Base-by-base conservation (phyloP, 1,140 invertebrate species). In the Andrena cerasifolii region DNA sequence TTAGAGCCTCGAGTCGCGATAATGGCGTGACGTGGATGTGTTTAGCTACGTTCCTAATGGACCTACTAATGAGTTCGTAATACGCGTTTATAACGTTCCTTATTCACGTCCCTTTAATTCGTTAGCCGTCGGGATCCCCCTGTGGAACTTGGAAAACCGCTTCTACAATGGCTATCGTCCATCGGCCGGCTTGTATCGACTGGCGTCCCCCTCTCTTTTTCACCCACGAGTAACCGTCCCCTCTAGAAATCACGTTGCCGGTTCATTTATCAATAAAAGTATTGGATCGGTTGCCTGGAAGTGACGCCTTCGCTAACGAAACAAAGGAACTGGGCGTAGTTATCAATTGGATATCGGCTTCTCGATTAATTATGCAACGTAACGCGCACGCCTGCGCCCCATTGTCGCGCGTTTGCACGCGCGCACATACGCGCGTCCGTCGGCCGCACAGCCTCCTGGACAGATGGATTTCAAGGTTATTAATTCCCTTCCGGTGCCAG, bases 191-290 rank as follows among this genome's bases (percentile, higher is more conserved):
- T 7, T 21, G 59, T 58, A 76, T 75, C 54, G 28, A 36, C 36
- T 61, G 45, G 8, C 31, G 8, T 53, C 14, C 33, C 31, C 21
- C n/a, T 21, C 10, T 18, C 40, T n/a, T 45, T 24, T 36, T 3
- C 36, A 3, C 4, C 10, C 12, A 31, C 3, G 2, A 21, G 40
- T 45, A 47, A 36, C 28, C 62, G 63, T 67, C 21, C 43, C 43
- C 65, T 43, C 18, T 33, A 61, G 66, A 61, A 77, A 70, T 61
- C 54, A 61, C 74, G 63, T 28, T 43, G 43, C 8, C 43, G 43
- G 74, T 61, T 77, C 54, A 53, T 77, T 77, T 77, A 77, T 70
- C 66, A 70, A 77, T 70, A 77, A 77, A 77, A 61, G 66, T 70
- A 77, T 77, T 51, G 74, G 66, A 53, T 77, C 53, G 40, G 53